Base-by-base conservation (phyloP, 2,797 vertebrate genomes). In the Schizothorax lantsangensis region DNA sequence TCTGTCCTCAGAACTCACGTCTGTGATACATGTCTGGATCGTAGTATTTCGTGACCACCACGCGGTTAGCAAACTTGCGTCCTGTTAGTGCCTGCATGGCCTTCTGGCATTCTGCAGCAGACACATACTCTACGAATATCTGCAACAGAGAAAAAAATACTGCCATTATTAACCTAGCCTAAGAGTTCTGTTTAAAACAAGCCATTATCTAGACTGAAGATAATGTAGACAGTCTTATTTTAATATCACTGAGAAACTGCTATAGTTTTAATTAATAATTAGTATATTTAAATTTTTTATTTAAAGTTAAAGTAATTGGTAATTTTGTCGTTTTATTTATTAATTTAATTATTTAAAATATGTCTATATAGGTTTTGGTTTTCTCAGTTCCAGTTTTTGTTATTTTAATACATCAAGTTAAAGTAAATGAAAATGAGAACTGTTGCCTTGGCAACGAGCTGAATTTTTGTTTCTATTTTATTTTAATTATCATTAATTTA, bases 1-100 rank as follows among this genome's bases (percentile, higher is more conserved):
- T 64, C 62, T 88, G 84, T 87, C 82, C 82, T 95, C 90, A 96
- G 71, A 96, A 96, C 90, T 95, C 95, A 66, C 95, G 95, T 92
- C 94, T 92, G 91, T 96, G 95, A 64, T 95, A 95, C 95, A 95
- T 92, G 85, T 96, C 95, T 1, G 94, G 94, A 59, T 95, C 94
- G 33, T 95, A 96, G 92, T 96, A 96, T 88, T 96, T 96, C 89
- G 95, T 96, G 86, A 96, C 95, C 62, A 96, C 95, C 89, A 96
- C 95, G 86, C 95, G 92, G 93, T 96, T 96, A 88, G 95, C 95
- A 66, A 96, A 96, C 92, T 96, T 96, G 64, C 95, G 94, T 40
- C 95, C 95, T 2, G 95, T 96, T 86, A 95, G 93, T 2, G 95
- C 94, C 71, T 95, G 95, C 95, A 95, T 95, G 92, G 95, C 95